phyloP scores from a whole-genome alignment of 2,888 invertebrate species.

The Calameuta filiformis region DNA sequence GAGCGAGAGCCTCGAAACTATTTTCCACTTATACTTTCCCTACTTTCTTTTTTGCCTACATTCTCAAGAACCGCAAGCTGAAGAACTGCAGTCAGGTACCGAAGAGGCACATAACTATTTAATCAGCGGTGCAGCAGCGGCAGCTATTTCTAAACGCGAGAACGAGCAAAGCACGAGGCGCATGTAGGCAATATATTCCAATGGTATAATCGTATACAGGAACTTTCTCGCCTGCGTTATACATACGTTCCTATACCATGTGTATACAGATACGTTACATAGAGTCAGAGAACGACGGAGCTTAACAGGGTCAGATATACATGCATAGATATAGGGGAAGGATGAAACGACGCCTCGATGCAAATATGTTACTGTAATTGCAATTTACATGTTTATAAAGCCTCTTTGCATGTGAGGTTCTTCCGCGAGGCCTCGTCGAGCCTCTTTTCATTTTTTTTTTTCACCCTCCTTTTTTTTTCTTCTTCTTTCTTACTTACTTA shows the following conservation, averaged over 20 bases:
- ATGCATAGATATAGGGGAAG: background rate
- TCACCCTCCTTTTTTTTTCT: background rate
- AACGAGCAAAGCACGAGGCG: background rate
- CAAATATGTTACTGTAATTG: constrained; percentile 21
- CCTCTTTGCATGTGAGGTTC: constrained; percentile 27
- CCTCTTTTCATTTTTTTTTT: constrained; percentile 2
- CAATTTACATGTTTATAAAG: constrained; percentile 21
- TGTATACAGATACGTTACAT: no score
- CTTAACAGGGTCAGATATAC: background rate
- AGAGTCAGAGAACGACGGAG: background rate
- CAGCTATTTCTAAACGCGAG: background rate
- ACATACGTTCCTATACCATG: no score
- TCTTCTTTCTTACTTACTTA: background rate
- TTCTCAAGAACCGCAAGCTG: background rate
- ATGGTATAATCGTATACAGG: background rate
- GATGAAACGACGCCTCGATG: constrained; percentile 13
- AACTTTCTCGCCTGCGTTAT: background rate
- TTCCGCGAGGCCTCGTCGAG: constrained; percentile 3
- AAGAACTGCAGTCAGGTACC: background rate
- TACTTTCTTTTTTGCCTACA: background rate
- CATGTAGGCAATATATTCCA: background rate
- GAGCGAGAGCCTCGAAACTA: background rate
- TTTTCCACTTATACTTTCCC: background rate
- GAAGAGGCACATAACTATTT: background rate
- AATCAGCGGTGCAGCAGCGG: background rate